A percentile compares a stretch with the other conserved stretches of the same genome.
These are phyloP conservation scores for Thamnophis sirtalis DNA, from an alignment of 2,113 vertebrate species.

Conservation along the genomic window DNA sequence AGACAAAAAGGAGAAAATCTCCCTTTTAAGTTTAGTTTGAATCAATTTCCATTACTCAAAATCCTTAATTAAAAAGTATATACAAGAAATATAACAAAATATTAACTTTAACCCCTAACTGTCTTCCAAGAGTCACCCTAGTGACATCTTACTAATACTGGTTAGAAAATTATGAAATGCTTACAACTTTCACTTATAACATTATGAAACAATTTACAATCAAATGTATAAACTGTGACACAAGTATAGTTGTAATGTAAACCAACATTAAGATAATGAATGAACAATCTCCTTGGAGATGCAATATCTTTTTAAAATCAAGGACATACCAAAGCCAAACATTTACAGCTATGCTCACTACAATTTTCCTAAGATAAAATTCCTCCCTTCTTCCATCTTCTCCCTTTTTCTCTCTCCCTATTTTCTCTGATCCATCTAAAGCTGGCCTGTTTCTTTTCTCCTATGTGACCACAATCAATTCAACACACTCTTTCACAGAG, in stretches of 20 bases:
- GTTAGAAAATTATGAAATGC: not conserved
- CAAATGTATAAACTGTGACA: not conserved
- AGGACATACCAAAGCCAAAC: not conserved
- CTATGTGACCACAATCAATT: not conserved
- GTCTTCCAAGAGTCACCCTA: not conserved
- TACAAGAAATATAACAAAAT: not conserved
- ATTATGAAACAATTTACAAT: not conserved
- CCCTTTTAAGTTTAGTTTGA: not conserved
- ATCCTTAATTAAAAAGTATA: not conserved
- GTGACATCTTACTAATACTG: not conserved
- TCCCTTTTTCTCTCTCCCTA: not conserved
- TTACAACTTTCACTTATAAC: not conserved
- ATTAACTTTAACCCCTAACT: not conserved
- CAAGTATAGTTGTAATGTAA: not conserved
- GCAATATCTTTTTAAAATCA: not conserved
- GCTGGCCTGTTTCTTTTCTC: not conserved
- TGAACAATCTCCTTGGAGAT: not conserved
- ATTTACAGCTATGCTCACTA: not conserved
- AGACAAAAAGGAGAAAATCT: not conserved
- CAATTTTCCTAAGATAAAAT: not conserved
- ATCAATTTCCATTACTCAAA: not conserved
- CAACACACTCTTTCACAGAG: not conserved
- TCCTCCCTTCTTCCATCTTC: not conserved
- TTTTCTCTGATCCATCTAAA: not conserved
- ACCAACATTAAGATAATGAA: not conserved